A percentile compares a stretch with the other conserved stretches of the same genome.
Conservation (phyloP, 2,888 invertebrate species). For the Ectropis crepuscularia region DNA sequence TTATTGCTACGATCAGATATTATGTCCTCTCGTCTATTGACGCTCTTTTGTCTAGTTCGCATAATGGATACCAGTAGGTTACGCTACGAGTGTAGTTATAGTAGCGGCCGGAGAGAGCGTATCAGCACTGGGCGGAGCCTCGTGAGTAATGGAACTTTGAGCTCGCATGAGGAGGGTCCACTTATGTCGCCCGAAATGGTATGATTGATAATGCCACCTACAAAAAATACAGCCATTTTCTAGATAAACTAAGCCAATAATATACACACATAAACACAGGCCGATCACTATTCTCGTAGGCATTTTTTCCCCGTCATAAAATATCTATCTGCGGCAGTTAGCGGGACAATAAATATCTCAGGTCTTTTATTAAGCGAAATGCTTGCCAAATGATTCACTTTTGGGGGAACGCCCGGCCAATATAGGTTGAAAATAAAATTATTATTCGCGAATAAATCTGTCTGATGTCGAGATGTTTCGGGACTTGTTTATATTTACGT, state of each 20-base stretch:
- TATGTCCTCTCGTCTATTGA: constrained; percentile 35
- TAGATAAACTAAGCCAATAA: constrained; percentile 55
- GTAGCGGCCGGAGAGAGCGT: constrained; percentile 60
- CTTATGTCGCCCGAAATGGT: constrained; percentile 79
- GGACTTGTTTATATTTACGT: constrained; percentile 24
- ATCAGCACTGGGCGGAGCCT: constrained; percentile 77
- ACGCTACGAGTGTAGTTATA: constrained; percentile 47
- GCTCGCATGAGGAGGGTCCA: constrained; percentile 82
- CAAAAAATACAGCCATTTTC: constrained; percentile 75
- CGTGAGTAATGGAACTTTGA: constrained; percentile 81
- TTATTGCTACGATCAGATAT: constrained; percentile 37
- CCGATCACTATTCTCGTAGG: constrained; percentile 28
- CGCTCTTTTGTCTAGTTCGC: constrained; percentile 38
- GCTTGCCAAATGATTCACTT: constrained; percentile 40
- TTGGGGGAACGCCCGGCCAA: constrained; percentile 29
- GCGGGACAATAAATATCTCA: constrained; percentile 34
- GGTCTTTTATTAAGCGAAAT: constrained; percentile 37
- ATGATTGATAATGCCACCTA: constrained; percentile 80
- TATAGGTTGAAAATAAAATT: constrained; percentile 34
- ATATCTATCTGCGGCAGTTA: constrained; percentile 27
- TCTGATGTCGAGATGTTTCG: constrained; percentile 15
- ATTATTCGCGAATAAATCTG: constrained; percentile 35
- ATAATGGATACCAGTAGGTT: constrained; percentile 41
- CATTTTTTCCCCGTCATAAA: constrained; percentile 27
- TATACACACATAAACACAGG: constrained; percentile 41